These are phyloP conservation scores for Drosophila tanythrix DNA, from an alignment of 2,888 invertebrate genomes.

Conservation along the genomic window DNA sequence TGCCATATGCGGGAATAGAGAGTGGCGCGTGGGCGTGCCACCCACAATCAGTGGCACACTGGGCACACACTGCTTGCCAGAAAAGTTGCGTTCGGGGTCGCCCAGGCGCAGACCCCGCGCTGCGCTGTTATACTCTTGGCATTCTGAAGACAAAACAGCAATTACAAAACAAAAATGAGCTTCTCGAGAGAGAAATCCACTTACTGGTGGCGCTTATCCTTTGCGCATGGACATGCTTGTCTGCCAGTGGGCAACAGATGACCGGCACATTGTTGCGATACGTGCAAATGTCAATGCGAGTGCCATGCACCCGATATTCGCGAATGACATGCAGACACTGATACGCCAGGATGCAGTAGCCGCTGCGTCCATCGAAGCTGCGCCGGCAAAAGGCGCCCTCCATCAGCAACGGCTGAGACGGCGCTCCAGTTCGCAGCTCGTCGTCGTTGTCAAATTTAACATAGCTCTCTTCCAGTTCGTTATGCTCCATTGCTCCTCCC, in stretches of 20 bases:
- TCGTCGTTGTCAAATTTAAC: conserved; percentile 54
- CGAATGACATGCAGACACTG: conserved; percentile 82
- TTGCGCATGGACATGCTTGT: conserved; percentile 73
- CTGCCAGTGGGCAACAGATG: conserved; percentile 83
- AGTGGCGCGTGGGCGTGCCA: conserved; percentile 85
- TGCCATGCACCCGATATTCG: conserved; percentile 81
- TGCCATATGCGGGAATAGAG: conserved; percentile 87
- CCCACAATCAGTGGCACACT: conserved; percentile 86
- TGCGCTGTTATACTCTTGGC: conserved; percentile 85
- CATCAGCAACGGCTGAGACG: conserved; percentile 41
- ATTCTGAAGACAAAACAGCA: conserved; percentile 83
- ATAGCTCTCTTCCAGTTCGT: conserved; percentile 35
- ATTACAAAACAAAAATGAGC: neutral
- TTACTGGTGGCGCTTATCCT: conserved; percentile 82
- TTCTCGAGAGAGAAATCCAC: neutral
- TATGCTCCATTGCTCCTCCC: neutral
- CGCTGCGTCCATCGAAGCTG: conserved; percentile 82
- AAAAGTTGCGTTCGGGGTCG: conserved; percentile 58
- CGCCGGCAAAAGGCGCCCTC: conserved; percentile 83
- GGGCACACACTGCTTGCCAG: conserved; percentile 78
- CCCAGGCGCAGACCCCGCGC: conserved; percentile 72
- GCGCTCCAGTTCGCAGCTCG: conserved; percentile 5
- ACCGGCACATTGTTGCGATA: conserved; percentile 83
- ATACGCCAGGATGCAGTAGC: conserved; percentile 82
- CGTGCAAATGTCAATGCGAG: conserved; percentile 79